A percentile compares a stretch with the other conserved stretches of the same genome.
phyloP scores from a whole-genome alignment of 1,140 invertebrate genomes.

The Copidosoma floridanum region DNA sequence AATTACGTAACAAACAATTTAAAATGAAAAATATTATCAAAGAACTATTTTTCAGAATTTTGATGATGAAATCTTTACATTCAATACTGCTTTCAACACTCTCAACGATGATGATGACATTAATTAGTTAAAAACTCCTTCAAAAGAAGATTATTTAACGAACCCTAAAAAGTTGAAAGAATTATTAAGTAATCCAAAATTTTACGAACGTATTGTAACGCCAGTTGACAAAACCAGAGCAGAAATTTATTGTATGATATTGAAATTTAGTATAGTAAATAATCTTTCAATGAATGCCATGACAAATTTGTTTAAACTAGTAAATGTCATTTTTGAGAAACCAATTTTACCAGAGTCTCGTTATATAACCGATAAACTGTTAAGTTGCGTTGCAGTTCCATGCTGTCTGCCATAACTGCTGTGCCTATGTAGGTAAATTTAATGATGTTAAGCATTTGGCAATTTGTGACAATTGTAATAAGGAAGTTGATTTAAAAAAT shows the following conservation, averaged over 20 bases:
- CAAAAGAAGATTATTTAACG: too few relatives aligned
- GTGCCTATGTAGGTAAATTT: background rate
- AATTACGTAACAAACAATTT: too few relatives aligned
- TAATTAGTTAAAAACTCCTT: too few relatives aligned
- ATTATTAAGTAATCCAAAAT: background rate
- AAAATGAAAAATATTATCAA: too few relatives aligned
- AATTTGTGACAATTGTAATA: background rate
- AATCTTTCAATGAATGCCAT: background rate
- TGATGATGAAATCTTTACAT: too few relatives aligned
- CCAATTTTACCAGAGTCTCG: constrained; percentile 5
- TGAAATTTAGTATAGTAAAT: constrained; percentile 6
- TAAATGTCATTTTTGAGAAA: constrained; percentile 2
- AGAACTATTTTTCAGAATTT: too few relatives aligned
- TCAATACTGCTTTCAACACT: too few relatives aligned
- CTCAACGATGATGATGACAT: too few relatives aligned
- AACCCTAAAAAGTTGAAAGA: background rate
- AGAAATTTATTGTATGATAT: constrained; percentile 8
- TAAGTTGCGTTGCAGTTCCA: background rate
- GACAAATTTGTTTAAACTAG: constrained; percentile 11
- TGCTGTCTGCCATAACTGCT: constrained; percentile 13
- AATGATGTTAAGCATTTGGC: background rate
- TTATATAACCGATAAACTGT: background rate
- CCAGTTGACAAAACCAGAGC: background rate
- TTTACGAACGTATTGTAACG: background rate
- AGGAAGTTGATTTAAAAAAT: background rate